These are phyloP conservation scores for Eupithecia tripunctaria DNA, from an alignment of 2,888 invertebrate species.

Conservation along the genomic window DNA sequence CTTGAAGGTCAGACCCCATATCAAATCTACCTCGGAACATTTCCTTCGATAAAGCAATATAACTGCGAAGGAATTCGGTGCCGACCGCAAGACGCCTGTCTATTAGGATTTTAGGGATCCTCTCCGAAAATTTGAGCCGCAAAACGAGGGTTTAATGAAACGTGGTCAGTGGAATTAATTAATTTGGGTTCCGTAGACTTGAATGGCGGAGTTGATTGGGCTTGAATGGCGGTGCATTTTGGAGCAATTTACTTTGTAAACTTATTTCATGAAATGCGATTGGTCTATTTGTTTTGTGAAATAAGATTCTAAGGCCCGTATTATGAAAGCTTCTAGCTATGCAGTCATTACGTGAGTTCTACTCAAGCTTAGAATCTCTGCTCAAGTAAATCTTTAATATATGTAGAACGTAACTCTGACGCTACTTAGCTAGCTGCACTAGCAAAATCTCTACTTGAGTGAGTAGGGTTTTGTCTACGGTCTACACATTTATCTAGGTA, in stretches of 20 bases:
- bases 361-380: no score
- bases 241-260: constrained; percentile 1
- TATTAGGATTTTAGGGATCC: constrained; percentile 24
- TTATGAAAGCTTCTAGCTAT: no score
- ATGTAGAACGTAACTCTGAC: no score
- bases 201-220: constrained; percentile 25
- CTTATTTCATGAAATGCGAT: neutral
- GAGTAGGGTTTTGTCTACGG: no score
- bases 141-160: constrained; percentile 32
- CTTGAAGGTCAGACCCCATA: neutral
- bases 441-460: no score
- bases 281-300: neutral
- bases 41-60: constrained; percentile 11
- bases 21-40: neutral
- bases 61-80: constrained; percentile 9
- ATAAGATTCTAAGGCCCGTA: neutral
- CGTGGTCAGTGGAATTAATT: constrained; percentile 34
- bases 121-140: constrained; percentile 19
- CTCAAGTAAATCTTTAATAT: no score
- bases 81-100: constrained; percentile 5
- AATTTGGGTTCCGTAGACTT: constrained; percentile 29
- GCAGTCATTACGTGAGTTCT: no score
- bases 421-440: no score
- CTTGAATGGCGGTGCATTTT: constrained; percentile 26
- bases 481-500: no score